phyloP scores from a whole-genome alignment of 1,140 invertebrate genomes.

The Caenorhabditis remanei region DNA sequence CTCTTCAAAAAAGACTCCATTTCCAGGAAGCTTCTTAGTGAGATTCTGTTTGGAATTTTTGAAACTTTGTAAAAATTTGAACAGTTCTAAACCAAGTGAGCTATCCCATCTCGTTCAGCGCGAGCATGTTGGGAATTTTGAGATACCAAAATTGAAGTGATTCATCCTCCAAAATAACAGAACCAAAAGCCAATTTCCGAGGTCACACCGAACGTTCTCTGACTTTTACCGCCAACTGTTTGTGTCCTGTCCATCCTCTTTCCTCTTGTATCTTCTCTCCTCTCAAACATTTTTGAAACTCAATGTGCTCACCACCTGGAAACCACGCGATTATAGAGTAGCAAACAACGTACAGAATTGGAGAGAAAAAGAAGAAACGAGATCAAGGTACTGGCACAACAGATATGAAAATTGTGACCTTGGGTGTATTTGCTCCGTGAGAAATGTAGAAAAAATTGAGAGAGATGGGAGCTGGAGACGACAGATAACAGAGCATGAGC shows the following conservation, averaged over 20 bases:
- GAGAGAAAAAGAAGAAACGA: background rate
- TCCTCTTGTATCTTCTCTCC: background rate
- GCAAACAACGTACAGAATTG: background rate
- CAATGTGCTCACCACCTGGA: slow-evolving; percentile 39
- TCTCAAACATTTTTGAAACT: slow-evolving; percentile 33
- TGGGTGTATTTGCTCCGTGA: slow-evolving; percentile 43
- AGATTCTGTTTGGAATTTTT: too few species aligned
- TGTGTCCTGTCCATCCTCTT: background rate
- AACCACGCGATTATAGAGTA: slow-evolving; percentile 27
- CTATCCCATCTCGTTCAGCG: too few species aligned
- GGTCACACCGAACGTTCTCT: slow-evolving; percentile 9
- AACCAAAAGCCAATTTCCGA: background rate
- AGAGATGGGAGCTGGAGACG: background rate
- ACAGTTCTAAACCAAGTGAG: too few species aligned
- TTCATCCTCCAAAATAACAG: background rate
- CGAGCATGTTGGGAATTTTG: too few species aligned
- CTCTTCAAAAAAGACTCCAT: too few species aligned
- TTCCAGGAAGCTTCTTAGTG: too few species aligned
- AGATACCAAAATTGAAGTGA: too few species aligned
- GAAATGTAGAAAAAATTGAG: slow-evolving; percentile 24
- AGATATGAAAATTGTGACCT: slow-evolving; percentile 38
- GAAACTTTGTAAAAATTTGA: too few species aligned
- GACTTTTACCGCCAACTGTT: slow-evolving; percentile 11
- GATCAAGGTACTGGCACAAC: slow-evolving; percentile 1
- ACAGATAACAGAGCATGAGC: slow-evolving; percentile 7